These are phyloP conservation scores for Parascotia fuliginaria DNA, from an alignment of 2,888 invertebrate genomes.

Conservation along the genomic window DNA sequence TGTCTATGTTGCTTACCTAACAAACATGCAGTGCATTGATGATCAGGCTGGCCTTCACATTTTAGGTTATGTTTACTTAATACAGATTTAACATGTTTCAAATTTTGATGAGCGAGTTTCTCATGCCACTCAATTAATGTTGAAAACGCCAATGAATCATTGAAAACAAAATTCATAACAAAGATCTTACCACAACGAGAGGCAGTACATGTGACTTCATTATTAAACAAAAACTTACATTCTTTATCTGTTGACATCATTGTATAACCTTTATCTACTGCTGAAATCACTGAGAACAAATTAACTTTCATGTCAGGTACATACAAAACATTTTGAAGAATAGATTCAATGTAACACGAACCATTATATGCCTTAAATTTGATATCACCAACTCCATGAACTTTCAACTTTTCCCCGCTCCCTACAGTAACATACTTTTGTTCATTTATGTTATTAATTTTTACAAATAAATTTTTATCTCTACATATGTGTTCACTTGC, in stretches of 20 bases:
- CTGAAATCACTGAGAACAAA: constrained; percentile 1
- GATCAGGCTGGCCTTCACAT: too few species aligned
- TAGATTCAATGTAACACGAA: not conserved
- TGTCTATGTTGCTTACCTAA: constrained; percentile 13
- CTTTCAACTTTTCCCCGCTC: not conserved
- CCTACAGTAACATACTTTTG: not conserved
- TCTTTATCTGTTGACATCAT: not conserved
- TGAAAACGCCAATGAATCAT: too few species aligned
- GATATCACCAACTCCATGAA: not conserved
- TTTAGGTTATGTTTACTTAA: too few species aligned
- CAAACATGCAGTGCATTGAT: not conserved
- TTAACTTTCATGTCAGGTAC: constrained; percentile 2
- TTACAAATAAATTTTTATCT: not conserved
- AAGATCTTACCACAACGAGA: not conserved
- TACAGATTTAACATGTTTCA: too few species aligned
- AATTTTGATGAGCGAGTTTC: too few species aligned
- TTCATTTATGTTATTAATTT: not conserved
- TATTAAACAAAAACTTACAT: constrained; percentile 2
- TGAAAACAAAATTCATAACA: not conserved
- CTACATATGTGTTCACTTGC: not conserved
- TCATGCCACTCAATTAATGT: too few species aligned
- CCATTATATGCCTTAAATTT: not conserved
- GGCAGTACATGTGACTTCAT: not conserved
- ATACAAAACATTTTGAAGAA: not conserved
- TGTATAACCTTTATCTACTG: not conserved